A percentile compares a stretch with the other conserved stretches of the same genome.
Evolutionary conservation across 1,140 invertebrate species (phyloP).

Genomic region (Papilio aristodemus): DNA sequence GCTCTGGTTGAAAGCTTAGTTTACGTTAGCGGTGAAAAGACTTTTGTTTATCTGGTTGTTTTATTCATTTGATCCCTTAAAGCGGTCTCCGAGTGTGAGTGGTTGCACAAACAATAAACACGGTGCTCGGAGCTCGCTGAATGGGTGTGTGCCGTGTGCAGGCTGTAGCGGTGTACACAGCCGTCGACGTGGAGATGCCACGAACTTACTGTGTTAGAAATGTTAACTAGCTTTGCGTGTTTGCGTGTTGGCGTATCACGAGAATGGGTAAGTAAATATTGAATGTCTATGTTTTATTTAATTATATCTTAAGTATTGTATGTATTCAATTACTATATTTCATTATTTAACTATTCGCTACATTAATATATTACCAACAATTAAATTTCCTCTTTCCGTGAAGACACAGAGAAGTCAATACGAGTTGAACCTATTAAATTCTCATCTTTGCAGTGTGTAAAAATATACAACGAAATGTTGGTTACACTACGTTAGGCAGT

Average conservation of each 20-base stretch:
- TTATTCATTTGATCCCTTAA: constrained; percentile 9
- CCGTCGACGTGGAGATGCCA: neutral
- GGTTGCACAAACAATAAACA: constrained; percentile 21
- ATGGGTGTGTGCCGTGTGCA: neutral
- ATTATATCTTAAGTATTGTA: no score
- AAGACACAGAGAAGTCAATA: no score
- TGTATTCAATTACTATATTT: no score
- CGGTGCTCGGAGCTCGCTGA: constrained; percentile 7
- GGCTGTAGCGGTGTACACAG: constrained; percentile 10
- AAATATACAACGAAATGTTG: no score
- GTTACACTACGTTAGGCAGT: no score
- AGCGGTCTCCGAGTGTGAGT: constrained; percentile 6
- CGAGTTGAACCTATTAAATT: no score
- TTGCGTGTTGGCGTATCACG: neutral
- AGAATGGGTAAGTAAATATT: neutral
- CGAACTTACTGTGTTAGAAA: neutral
- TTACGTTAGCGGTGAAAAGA: constrained; percentile 7
- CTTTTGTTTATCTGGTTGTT: neutral
- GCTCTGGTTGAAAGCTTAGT: neutral
- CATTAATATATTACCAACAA: no score
- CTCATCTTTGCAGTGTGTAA: no score
- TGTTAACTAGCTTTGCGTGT: constrained; percentile 8
- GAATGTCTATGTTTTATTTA: neutral
- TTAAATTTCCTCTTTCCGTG: no score
- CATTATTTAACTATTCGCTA: no score